These are phyloP conservation scores for Cosmia trapezina DNA, from an alignment of 2,888 invertebrate genomes.

Conservation along the genomic window DNA sequence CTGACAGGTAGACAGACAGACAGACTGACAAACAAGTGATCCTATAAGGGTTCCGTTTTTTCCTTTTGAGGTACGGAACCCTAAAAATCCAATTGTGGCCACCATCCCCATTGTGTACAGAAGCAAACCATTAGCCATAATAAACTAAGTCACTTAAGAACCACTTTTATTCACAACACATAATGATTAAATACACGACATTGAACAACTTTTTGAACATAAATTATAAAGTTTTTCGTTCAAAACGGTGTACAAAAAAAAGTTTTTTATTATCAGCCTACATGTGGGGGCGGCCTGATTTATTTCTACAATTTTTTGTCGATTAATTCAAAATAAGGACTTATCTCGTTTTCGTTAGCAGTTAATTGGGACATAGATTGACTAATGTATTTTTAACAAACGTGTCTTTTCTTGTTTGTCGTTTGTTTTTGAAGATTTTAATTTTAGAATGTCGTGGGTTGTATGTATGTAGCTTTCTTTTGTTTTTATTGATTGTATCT, in stretches of 20 bases:
- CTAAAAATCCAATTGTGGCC: neutral
- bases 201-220: slow-evolving; percentile 59
- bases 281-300: slow-evolving; percentile 82
- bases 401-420: slow-evolving; percentile 59
- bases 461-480: neutral
- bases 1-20: too few species aligned
- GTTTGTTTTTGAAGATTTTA: slow-evolving; percentile 16
- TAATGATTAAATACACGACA: slow-evolving; percentile 58
- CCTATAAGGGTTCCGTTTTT: too few species aligned
- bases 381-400: slow-evolving; percentile 83
- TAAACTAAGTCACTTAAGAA: slow-evolving; percentile 32
- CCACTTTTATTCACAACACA: slow-evolving; percentile 53
- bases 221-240: slow-evolving; percentile 73
- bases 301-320: slow-evolving; percentile 79
- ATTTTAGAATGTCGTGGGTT: slow-evolving; percentile 12
- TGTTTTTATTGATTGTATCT: neutral
- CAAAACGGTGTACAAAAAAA: slow-evolving; percentile 64
- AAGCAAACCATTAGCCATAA: slow-evolving; percentile 30
- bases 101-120: slow-evolving; percentile 2
- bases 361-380: slow-evolving; percentile 77
- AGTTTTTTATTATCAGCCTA: slow-evolving; percentile 69
- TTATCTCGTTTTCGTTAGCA: slow-evolving; percentile 74
- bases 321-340: slow-evolving; percentile 84
- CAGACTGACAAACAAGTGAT: too few species aligned
- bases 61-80: too few species aligned